Percentiles rank a stretch among this genome's conserved stretches.
Conservation (phyloP, 2,888 invertebrate species). For the Ectobius pallidus region DNA sequence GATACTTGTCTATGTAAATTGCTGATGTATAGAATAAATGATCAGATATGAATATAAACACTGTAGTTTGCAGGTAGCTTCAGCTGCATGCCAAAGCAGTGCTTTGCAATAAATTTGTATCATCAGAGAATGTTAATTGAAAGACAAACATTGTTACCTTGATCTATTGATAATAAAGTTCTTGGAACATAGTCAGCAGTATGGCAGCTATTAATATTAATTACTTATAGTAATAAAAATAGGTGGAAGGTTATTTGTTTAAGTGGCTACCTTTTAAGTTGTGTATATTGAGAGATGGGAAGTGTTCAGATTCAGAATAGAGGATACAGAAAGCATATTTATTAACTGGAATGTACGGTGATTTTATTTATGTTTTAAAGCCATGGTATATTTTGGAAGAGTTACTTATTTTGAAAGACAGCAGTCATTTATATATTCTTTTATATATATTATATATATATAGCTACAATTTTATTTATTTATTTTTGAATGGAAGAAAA, state of each 20-base stretch:
- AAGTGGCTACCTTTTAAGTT: background rate
- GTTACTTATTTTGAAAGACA: slow-evolving; percentile 28
- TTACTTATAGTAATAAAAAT: slow-evolving; percentile 10
- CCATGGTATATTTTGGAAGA: slow-evolving; percentile 25
- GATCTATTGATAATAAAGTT: background rate
- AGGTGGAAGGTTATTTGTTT: slow-evolving; percentile 11
- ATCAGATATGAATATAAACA: background rate
- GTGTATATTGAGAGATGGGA: background rate
- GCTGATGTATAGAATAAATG: too few relatives aligned
- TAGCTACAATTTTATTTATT: slow-evolving; percentile 34
- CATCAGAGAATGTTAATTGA: background rate
- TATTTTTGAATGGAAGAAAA: slow-evolving; percentile 30
- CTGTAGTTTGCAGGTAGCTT: background rate
- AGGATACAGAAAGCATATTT: slow-evolving; percentile 27
- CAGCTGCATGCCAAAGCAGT: background rate
- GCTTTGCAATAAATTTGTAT: background rate
- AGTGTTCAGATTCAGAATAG: background rate
- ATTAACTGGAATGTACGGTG: slow-evolving; percentile 9
- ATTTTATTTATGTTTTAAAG: slow-evolving; percentile 12
- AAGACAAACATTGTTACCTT: background rate
- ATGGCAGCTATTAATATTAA: slow-evolving; percentile 27
- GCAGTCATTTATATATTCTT: slow-evolving; percentile 33
- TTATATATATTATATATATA: slow-evolving; percentile 36
- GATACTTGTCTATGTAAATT: too few relatives aligned
- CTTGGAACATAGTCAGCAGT: background rate